Evolutionary conservation across 2,797 vertebrate genomes (phyloP).

Genomic region (Rhinoraja longicauda): DNA sequence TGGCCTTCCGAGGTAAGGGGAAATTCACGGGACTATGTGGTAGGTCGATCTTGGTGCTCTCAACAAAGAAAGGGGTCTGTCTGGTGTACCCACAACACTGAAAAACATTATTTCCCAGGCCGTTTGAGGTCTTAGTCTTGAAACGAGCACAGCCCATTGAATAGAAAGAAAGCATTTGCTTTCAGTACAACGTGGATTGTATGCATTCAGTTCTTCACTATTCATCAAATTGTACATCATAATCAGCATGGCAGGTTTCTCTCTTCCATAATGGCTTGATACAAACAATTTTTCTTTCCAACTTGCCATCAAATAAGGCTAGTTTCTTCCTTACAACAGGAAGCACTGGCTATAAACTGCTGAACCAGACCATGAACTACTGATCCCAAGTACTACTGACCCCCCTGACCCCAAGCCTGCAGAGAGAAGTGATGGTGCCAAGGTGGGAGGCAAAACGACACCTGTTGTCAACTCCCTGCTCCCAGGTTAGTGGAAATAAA

Average conservation of each 20-base stretch:
- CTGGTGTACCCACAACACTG: background rate
- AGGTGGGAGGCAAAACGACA: background rate
- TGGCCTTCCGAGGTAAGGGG: background rate
- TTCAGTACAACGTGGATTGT: background rate
- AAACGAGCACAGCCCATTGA: conserved; percentile 5
- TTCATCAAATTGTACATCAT: background rate
- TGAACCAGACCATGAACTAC: background rate
- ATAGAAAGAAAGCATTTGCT: background rate
- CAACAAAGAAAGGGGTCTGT: background rate
- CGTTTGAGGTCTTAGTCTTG: too few species aligned
- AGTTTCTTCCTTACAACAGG: background rate
- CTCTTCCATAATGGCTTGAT: background rate
- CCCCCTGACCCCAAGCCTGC: background rate
- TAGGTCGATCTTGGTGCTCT: background rate
- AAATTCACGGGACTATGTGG: background rate
- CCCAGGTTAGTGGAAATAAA: background rate
- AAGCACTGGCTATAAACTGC: background rate
- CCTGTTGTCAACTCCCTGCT: background rate
- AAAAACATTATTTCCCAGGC: background rate
- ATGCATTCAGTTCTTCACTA: background rate
- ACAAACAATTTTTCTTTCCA: background rate
- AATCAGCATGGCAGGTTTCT: background rate
- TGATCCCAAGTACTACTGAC: too few species aligned
- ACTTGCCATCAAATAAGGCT: background rate
- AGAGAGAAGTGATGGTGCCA: background rate